A percentile compares a stretch with the other conserved stretches of the same genome.
These are phyloP conservation scores for Pocillopora meandrina DNA, from an alignment of 92 coral and sea anemone genomes.

Conservation along the genomic window DNA sequence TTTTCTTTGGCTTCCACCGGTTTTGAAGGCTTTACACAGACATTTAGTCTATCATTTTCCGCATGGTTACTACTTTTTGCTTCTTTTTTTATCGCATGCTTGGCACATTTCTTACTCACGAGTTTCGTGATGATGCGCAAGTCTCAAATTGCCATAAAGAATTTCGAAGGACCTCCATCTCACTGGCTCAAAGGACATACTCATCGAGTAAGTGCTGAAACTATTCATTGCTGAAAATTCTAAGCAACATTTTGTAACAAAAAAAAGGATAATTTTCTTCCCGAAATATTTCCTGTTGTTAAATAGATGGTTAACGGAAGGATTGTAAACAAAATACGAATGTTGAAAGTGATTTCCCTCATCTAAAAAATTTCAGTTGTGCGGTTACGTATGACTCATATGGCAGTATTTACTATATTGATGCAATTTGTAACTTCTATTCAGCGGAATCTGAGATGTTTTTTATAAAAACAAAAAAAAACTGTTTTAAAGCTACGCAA, in stretches of 20 bases:
- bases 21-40: background rate
- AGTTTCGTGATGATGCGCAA: constrained; percentile 29
- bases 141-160: constrained; percentile 11
- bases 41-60: background rate
- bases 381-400: too few species aligned
- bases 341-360: background rate
- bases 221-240: too few species aligned
- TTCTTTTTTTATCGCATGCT: constrained; percentile 23
- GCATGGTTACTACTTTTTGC: constrained; percentile 34
- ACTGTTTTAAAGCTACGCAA: background rate
- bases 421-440: background rate
- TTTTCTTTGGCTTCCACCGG: constrained; percentile 14
- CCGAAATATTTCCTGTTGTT: too few species aligned
- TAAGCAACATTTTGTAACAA: too few species aligned
- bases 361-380: background rate
- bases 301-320: too few species aligned
- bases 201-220: constrained; percentile 22
- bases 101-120: constrained; percentile 40
- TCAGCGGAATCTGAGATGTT: background rate
- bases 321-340: too few species aligned
- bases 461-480: background rate
- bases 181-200: constrained; percentile 61
- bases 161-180: constrained; percentile 38
- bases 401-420: background rate
- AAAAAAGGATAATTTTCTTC: too few species aligned